A percentile compares a stretch with the other conserved stretches of the same genome.
Evolutionary conservation across 2,888 invertebrate genomes (phyloP).

Genomic region (Pandemis cinnamomeana): DNA sequence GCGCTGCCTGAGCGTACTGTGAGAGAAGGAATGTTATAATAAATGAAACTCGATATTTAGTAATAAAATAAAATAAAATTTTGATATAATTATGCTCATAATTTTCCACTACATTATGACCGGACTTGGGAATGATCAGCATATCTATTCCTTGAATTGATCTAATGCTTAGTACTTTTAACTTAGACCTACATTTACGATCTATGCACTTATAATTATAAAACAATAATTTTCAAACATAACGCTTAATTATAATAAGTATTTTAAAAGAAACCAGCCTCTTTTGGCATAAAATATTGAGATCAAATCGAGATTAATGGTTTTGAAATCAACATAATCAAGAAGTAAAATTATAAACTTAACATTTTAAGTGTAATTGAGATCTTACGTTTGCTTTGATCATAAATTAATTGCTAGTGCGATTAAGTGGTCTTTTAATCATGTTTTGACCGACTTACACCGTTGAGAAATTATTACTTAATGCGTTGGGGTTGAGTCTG

Average conservation of each 20-base stretch:
- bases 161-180: too few relatives aligned
- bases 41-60: neutral
- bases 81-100: neutral
- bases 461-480: neutral
- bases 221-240: too few relatives aligned
- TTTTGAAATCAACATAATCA: neutral
- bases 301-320: neutral
- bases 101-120: neutral
- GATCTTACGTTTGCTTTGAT: neutral
- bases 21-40: neutral
- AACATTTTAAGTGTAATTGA: too few relatives aligned
- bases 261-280: neutral
- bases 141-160: neutral
- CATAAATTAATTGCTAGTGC: neutral
- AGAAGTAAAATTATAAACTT: neutral
- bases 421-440: neutral
- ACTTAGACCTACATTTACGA: too few relatives aligned
- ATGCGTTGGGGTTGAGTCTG: neutral
- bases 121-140: neutral
- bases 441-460: neutral
- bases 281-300: neutral
- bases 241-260: too few relatives aligned
- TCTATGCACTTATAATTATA: too few relatives aligned
- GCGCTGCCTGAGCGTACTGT: constrained; percentile 4
- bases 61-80: neutral